Evolutionary conservation across 2,797 vertebrate species (phyloP).

Genomic region (Mormyrops boulengeri): DNA sequence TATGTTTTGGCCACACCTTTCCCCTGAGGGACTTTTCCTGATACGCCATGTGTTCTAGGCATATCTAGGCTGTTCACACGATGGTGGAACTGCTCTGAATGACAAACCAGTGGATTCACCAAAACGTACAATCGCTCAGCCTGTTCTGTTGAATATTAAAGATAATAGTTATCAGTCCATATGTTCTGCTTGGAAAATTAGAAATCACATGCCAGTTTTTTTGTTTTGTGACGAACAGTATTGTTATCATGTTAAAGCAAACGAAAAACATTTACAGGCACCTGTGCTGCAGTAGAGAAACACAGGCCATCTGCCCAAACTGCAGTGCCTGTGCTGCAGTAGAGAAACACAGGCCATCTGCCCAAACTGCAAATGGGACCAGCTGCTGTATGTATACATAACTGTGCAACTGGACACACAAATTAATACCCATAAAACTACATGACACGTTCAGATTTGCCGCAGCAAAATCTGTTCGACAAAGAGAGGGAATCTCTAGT

Average conservation of each 20-base stretch:
- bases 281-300: not conserved
- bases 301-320: not conserved
- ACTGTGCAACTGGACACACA: not conserved
- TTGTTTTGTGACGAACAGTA: not conserved
- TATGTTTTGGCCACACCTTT: not conserved
- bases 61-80: not conserved
- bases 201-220: not conserved
- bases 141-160: not conserved
- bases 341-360: not conserved
- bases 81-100: not conserved
- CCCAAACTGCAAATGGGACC: not conserved
- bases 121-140: not conserved
- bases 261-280: not conserved
- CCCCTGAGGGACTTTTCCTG: not conserved
- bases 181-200: not conserved
- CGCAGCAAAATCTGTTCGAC: not conserved
- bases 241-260: not conserved
- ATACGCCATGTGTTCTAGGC: not conserved
- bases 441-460: not conserved
- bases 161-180: not conserved
- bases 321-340: no score
- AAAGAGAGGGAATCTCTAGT: not conserved
- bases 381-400: not conserved
- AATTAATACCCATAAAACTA: not conserved
- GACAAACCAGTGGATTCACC: not conserved